These are phyloP conservation scores for Capitella teleta DNA, from an alignment of 1,140 invertebrate genomes.

Conservation along the genomic window DNA sequence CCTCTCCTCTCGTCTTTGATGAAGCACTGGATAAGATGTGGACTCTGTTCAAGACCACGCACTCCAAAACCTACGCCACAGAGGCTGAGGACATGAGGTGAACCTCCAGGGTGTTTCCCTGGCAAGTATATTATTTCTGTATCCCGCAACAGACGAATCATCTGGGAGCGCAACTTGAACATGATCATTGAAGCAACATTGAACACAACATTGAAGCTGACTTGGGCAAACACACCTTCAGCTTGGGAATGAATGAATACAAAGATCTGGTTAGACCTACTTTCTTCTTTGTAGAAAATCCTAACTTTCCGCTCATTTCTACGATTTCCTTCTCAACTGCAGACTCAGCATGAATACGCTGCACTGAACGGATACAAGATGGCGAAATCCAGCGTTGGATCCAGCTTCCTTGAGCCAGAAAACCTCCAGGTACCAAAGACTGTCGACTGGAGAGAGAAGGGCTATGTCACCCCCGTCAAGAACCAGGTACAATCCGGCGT, in stretches of 20 bases:
- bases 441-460: conserved; percentile 44
- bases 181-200: conserved; percentile 14
- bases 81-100: not conserved
- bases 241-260: conserved; percentile 17
- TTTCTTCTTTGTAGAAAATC: too few relatives aligned
- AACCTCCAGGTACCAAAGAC: conserved; percentile 42
- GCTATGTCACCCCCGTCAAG: conserved; percentile 43
- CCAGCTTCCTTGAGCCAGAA: too few relatives aligned
- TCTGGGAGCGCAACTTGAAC: conserved; percentile 13
- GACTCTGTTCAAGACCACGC: not conserved
- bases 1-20: not conserved
- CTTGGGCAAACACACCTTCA: conserved; percentile 14
- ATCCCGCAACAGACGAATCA: not conserved
- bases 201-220: conserved; percentile 16
- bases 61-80: not conserved
- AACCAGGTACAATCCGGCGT: too few relatives aligned
- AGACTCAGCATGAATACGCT: too few relatives aligned
- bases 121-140: not conserved
- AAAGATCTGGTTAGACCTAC: conserved; percentile 15
- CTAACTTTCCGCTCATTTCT: too few relatives aligned
- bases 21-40: not conserved
- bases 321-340: too few relatives aligned
- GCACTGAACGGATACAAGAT: too few relatives aligned
- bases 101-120: not conserved
- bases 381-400: too few relatives aligned